Base-by-base conservation (phyloP, 1,140 invertebrate genomes). In the Oedothorax gibbosus region DNA sequence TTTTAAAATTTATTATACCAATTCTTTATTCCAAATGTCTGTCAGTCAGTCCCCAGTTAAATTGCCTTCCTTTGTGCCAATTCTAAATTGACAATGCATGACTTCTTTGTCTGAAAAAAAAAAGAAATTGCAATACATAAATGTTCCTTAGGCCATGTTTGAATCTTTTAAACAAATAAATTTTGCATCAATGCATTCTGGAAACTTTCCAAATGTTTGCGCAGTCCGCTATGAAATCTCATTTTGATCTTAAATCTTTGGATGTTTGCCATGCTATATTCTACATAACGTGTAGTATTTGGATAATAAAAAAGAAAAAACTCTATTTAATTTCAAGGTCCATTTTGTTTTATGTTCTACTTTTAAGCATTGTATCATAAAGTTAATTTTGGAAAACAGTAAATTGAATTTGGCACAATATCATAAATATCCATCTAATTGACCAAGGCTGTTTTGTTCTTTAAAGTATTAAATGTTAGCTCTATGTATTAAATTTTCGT, bases 231-330 rank as follows among this genome's bases (percentile, higher is more conserved):
- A 79, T 79, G 21, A 79, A 79, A 79, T 79, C 76, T 64, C 76
- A 79, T 79, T 79, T 68, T 79, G 76, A 66, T 79, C 50, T 79
- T 79, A 79, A 79, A 79, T 66, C n/a, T 15, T 79, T 79, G 76
- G 76, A 68, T 15, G 53, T 56, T 14, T 68, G 76, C 76, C 76
- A 79, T 51, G 64, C 49, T 15, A 35, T 68, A 21, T 79, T 35
- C 54, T 21, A 15, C 18, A 8, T 57, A 75, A 51, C 60, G 72
- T 57, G 60, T 57, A 75, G 49, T 75, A 15, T 60, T 57, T 35
- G 53, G 72, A 75, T 21, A 14, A 15, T 8, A 75, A 75, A 75
- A 57, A 75, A 57, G n/a, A 60, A 5, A 35, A 68, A 71, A 71
- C 53, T 53, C 7, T 71, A 18, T 71, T 71, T 71, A 51, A 71